These are phyloP conservation scores for Aplysina aerophoba DNA, from an alignment of 37 sponge, comb jelly and placozoan species.

Conservation along the genomic window DNA sequence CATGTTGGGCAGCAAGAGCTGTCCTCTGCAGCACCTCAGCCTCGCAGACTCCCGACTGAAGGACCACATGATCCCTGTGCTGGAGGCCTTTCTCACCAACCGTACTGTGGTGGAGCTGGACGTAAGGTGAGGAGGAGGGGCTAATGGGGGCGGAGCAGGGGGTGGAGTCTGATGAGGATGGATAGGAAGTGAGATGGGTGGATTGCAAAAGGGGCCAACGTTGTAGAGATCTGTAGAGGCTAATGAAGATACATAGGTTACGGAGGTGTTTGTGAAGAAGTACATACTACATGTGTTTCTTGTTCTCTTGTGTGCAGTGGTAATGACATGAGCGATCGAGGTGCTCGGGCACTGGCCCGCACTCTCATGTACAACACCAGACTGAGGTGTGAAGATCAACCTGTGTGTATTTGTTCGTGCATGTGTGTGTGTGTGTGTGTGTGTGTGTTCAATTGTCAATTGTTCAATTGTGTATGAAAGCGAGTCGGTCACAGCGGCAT, in stretches of 20 bases:
- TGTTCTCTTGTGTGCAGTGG: conserved; percentile 54
- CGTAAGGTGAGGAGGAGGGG: conserved; percentile 57
- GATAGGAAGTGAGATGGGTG: no score
- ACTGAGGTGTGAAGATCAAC: conserved; percentile 14
- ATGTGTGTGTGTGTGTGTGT: neutral
- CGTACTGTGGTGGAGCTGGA: conserved; percentile 50
- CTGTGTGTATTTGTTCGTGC: conserved; percentile 10
- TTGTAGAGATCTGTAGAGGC: no score
- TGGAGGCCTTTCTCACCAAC: conserved; percentile 62
- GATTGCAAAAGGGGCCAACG: no score
- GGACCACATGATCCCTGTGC: conserved; percentile 42
- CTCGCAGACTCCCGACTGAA: conserved; percentile 66
- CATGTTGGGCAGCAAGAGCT: conserved; percentile 48
- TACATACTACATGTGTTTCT: neutral
- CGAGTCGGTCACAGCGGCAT: neutral
- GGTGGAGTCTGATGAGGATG: no score
- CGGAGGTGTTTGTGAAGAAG: neutral
- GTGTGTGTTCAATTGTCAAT: no score
- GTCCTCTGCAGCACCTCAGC: conserved; percentile 49
- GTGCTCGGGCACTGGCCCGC: conserved; percentile 52
- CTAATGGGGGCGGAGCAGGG: neutral
- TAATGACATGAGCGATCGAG: conserved; percentile 70
- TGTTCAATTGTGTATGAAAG: no score
- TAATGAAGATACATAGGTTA: no score
- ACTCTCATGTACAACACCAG: conserved; percentile 41